A percentile compares a stretch with the other conserved stretches of the same genome.
phyloP scores from a whole-genome alignment of 1,140 invertebrate species.

The Drosophila nikananu region DNA sequence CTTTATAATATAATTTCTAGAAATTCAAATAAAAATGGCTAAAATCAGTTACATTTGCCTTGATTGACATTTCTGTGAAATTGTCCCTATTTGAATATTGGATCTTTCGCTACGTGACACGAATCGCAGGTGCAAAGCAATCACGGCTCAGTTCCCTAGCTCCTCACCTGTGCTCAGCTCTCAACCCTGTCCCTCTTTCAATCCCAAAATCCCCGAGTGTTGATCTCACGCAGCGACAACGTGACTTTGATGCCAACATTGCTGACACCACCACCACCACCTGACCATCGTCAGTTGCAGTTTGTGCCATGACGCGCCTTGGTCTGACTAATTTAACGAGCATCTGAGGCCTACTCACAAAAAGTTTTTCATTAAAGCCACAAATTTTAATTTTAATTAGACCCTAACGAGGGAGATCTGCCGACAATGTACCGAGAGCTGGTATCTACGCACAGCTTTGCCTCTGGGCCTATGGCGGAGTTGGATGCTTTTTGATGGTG shows the following conservation, averaged over 20 bases:
- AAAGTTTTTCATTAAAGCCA: slow-evolving; percentile 78
- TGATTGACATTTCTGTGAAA: slow-evolving; percentile 7
- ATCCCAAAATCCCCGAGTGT: slow-evolving; percentile 38
- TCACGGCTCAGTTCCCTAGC: slow-evolving; percentile 15
- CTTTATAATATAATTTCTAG: background rate
- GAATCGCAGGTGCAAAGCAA: slow-evolving; percentile 34
- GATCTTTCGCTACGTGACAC: slow-evolving; percentile 50
- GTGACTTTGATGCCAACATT: slow-evolving; percentile 55
- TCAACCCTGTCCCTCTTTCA: slow-evolving; percentile 4
- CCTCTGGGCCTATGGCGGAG: slow-evolving; percentile 23
- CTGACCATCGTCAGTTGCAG: slow-evolving; percentile 23
- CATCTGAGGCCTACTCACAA: slow-evolving; percentile 52
- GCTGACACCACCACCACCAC: slow-evolving; percentile 43
- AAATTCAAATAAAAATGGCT: background rate
- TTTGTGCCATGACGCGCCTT: slow-evolving; percentile 8
- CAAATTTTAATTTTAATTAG: slow-evolving; percentile 82
- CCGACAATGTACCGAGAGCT: slow-evolving; percentile 22
- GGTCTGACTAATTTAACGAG: slow-evolving; percentile 60
- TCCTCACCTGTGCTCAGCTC: background rate
- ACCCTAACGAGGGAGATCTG: slow-evolving; percentile 56
- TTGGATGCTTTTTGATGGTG: slow-evolving; percentile 26
- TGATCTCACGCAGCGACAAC: slow-evolving; percentile 65
- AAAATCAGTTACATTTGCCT: slow-evolving; percentile 4
- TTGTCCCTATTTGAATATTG: slow-evolving; percentile 42
- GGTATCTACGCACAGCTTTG: slow-evolving; percentile 20